A percentile compares a stretch with the other conserved stretches of the same genome.
Conservation (phyloP, 1,140 invertebrate genomes). For the Himalopsyche phryganea region DNA sequence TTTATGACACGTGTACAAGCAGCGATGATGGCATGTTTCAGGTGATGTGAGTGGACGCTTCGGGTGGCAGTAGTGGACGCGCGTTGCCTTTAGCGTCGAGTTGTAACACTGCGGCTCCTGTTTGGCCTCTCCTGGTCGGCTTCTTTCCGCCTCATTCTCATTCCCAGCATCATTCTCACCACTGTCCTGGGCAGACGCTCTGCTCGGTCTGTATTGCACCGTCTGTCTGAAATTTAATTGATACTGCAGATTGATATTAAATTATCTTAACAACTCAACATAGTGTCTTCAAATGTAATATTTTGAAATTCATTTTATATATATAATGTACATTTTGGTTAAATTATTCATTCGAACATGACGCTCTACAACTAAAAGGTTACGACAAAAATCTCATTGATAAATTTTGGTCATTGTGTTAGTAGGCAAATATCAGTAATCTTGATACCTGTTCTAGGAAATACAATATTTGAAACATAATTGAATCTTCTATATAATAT, state of each 20-base stretch:
- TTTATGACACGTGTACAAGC: slow-evolving; percentile 37
- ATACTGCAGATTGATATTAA: slow-evolving; percentile 13
- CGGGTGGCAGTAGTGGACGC: slow-evolving; percentile 15
- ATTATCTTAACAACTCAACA: slow-evolving; percentile 1
- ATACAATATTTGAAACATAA: no score
- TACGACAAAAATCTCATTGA: no score
- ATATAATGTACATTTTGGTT: not conserved
- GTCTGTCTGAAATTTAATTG: slow-evolving; percentile 11
- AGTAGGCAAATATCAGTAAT: no score
- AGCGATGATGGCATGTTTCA: slow-evolving; percentile 16
- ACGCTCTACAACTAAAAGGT: no score
- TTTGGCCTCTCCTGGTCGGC: slow-evolving; percentile 14
- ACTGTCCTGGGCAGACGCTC: slow-evolving; percentile 23
- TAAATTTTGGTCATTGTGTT: no score
- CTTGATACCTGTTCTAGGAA: no score
- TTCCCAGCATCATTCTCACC: slow-evolving; percentile 3
- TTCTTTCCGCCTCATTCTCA: slow-evolving; percentile 8
- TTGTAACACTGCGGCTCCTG: not conserved
- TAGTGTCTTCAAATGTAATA: slow-evolving; percentile 30
- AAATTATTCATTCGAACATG: no score
- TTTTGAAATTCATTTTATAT: slow-evolving; percentile 6
- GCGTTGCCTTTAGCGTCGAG: not conserved
- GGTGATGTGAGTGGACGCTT: slow-evolving; percentile 34
- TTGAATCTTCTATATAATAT: no score
- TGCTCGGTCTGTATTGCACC: slow-evolving; percentile 28